Evolutionary conservation across 2,888 invertebrate species (phyloP).

Genomic region (Acanthosoma haemorrhoidale): DNA sequence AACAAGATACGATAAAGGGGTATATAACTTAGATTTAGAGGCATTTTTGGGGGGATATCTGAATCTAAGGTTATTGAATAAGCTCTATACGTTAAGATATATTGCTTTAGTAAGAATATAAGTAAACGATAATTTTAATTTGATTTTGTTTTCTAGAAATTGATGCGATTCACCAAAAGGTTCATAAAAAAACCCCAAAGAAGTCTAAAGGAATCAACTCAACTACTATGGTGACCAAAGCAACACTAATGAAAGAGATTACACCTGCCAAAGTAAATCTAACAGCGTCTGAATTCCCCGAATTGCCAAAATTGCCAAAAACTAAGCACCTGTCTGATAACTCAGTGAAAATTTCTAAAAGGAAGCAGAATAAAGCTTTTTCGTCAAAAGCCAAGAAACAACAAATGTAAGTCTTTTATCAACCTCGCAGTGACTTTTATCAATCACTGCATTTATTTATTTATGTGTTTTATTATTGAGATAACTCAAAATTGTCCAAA

Average conservation of each 20-base stretch:
- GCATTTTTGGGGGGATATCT: too few species aligned
- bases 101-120: neutral
- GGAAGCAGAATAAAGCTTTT: neutral
- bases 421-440: too few species aligned
- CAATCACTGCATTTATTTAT: too few species aligned
- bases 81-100: too few species aligned
- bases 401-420: conserved; percentile 21
- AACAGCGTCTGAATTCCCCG: neutral
- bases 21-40: too few species aligned
- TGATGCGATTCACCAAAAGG: conserved; percentile 13
- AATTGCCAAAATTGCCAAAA: neutral
- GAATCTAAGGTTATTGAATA: too few species aligned
- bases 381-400: neutral
- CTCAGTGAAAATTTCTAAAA: neutral
- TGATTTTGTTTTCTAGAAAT: neutral
- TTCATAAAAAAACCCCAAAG: neutral
- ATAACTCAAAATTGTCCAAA: too few species aligned
- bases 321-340: neutral
- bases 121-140: neutral
- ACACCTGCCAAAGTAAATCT: neutral
- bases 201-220: neutral
- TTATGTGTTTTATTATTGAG: too few species aligned
- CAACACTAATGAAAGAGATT: neutral
- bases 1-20: too few species aligned
- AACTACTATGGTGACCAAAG: neutral